Evolutionary conservation across 2,113 vertebrate species (phyloP).

Genomic region (Grus americana): DNA sequence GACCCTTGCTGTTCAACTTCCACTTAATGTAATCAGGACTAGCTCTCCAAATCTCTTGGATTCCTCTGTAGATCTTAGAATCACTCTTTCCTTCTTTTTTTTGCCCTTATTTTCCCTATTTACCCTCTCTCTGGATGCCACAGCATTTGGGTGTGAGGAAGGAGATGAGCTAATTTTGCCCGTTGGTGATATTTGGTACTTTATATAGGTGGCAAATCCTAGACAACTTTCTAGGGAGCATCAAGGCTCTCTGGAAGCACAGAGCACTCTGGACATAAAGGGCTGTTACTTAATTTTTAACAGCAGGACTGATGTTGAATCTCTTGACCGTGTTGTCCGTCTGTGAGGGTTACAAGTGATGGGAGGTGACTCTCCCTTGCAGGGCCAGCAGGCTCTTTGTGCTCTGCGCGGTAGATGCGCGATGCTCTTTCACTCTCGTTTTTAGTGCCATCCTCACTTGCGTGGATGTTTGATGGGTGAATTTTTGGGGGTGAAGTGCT

Average conservation of each 20-base stretch:
- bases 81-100: background rate
- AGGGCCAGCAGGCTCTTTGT: background rate
- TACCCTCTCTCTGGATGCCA: background rate
- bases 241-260: background rate
- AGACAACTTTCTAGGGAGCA: background rate
- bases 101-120: background rate
- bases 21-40: background rate
- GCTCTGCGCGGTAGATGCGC: accelerated
- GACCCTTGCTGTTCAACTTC: background rate
- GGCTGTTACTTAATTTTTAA: background rate
- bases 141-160: background rate
- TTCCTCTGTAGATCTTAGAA: background rate
- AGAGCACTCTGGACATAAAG: background rate
- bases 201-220: background rate
- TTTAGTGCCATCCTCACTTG: accelerated
- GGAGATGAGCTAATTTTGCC: background rate
- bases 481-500: background rate
- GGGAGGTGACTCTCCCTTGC: background rate
- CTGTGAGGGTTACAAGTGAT: background rate
- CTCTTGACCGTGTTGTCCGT: accelerated
- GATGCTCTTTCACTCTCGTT: background rate
- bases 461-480: background rate
- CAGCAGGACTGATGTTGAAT: background rate
- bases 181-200: background rate
- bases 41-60: background rate